Evolutionary conservation across 2,888 invertebrate species (phyloP), one percentile per base, ranked within the genome.

Genomic region (Opisthograptis luteolata): DNA sequence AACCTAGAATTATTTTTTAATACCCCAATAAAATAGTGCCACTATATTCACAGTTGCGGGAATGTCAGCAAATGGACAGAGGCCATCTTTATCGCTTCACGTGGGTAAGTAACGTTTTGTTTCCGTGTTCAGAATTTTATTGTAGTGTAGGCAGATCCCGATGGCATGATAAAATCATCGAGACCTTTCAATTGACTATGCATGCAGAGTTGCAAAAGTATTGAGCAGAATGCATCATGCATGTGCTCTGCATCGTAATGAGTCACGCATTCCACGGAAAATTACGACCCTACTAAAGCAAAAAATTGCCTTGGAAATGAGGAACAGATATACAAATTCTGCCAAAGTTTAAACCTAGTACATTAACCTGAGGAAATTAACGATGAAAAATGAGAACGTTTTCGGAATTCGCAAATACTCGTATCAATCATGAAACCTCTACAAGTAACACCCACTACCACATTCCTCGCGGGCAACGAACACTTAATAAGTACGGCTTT

Each of bases 111-210:
- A 44, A 30, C 46, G 48, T 24, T 55, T 55, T 55, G 44, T 57
- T 55, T 57, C 47, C 52, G 54, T 50, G 55, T 37, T 41, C 44
- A 40, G 46, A 49, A 45, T 57, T 55, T 35, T 50, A 55, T 47
- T 47, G 41, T 22, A 35, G 47, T 40, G 54, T 46, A 56, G 56
- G 51, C 34, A 53, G 56, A 56, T 44, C 36, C 10, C 31, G 22
- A 32, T 25, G 17, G 41, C 47, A 37, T 34, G 51, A 54, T 49
- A 56, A 48, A 49, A 54, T 34, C 54, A 43, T 51, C 32, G 45
- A 46, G 35, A 45, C 25, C 30, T 40, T 30, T 48, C 48, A 41
- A 56, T 52, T 42, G 48, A 47, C 50, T 49, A 51, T 54, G 49
- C 49, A 58, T 52, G 43, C 37, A 27, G 42, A 37, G 42, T 41